Evolutionary conservation across 2,113 vertebrate genomes (phyloP), one percentile per base, ranked within the genome.

Genomic region (Elaphurus davidianus): DNA sequence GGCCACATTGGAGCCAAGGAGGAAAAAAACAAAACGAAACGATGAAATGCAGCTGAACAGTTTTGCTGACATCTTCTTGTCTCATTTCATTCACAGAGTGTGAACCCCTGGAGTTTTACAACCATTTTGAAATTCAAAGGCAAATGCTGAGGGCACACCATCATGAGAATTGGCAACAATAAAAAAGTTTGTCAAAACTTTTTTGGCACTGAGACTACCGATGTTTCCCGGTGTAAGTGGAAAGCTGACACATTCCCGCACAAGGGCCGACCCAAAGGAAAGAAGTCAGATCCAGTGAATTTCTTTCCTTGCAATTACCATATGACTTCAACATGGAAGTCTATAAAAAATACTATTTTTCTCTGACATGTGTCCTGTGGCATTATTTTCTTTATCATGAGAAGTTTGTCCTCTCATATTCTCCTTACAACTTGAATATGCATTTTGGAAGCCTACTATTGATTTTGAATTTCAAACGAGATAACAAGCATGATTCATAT

Each of bases 151-250:
- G 40, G 84, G 40, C 30, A 71, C 55, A 93, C 10, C 59, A 90
- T 95, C 88, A 83, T 60, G 90, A 95, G 94, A 91, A 81, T 8
- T 85, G 89, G 86, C 91, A 96, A 57, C 57, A 97, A 62, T 50
- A 89, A 94, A 96, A 96, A 98, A 98, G 94, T 98, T 98, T 98
- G 95, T 98, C 97, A 98, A 97, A 98, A 98, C 79, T n/a, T 71
- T 62, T 94, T 98, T 98, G 96, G 94, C 97, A 94, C n/a, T 16
- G 47, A 97, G 21, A 84, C 28, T 55, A 67, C 36, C 23, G 21
- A 93, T 87, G 89, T 97, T 98, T 97, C 71, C 47, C 0, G 43
- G 87, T 52, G 85, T 28, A 84, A 95, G 64, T 33, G 13, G 57
- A 94, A 93, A 97, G 25, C 91, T 96, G 92, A 97, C 90, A 95